phyloP scores from a whole-genome alignment of 53 echinoderm and acorn worm species.

The Mesocentrotus franciscanus region DNA sequence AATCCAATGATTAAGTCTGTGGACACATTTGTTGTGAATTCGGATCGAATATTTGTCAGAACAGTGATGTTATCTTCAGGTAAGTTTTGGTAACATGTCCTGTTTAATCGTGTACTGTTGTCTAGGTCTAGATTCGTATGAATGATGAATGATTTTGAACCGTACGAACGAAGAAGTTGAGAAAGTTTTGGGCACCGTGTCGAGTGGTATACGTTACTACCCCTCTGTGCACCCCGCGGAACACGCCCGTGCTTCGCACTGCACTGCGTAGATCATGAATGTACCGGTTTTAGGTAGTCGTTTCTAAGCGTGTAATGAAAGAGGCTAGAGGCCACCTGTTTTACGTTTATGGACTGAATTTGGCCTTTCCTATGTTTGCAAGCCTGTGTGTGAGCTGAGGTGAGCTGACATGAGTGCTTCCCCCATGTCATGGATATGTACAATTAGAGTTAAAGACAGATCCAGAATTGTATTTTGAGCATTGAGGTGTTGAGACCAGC shows the following conservation, averaged over 20 bases:
- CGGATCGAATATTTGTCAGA: not conserved
- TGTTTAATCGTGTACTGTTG: not conserved
- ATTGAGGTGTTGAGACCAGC: too few relatives aligned
- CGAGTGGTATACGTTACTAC: not conserved
- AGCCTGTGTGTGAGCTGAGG: too few relatives aligned
- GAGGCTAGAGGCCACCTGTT: not conserved
- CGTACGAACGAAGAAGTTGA: not conserved
- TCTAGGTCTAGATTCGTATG: not conserved
- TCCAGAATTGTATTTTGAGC: too few relatives aligned
- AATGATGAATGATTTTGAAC: not conserved
- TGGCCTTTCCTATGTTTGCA: too few relatives aligned
- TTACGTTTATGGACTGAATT: too few relatives aligned
- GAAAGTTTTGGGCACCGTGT: not conserved
- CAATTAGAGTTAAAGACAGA: too few relatives aligned
- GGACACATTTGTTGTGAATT: not conserved
- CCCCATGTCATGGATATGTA: too few relatives aligned
- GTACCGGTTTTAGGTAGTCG: too few relatives aligned
- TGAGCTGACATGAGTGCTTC: too few relatives aligned
- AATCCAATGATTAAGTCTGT: not conserved
- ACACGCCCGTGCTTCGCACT: not conserved
- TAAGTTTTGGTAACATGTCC: not conserved
- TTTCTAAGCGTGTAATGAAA: not conserved
- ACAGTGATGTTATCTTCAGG: not conserved
- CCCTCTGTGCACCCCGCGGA: constrained; percentile 4
- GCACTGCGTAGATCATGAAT: not conserved